Base-by-base conservation (phyloP, 2,888 invertebrate genomes). In the Drosophila algonquin region DNA sequence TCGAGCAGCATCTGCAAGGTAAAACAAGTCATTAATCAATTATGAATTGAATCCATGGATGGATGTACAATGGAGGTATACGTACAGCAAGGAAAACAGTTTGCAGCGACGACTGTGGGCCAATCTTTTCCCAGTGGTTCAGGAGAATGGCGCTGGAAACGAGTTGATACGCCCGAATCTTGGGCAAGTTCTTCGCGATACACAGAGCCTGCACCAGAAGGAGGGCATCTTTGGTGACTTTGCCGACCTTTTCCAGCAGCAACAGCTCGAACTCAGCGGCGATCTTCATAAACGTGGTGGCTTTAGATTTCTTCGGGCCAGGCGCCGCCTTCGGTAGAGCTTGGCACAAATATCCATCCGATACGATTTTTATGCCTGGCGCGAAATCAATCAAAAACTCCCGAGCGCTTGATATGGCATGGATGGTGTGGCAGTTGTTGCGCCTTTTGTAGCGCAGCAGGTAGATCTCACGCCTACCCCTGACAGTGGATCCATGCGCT, bases 381-480 rank as follows among this genome's bases (percentile, higher is more conserved):
- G 87, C 81, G 55, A 90, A 82, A 67, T 89, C 84, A n/a, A 90
- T 80, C 12, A 50, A 51, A 24, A 88, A 76, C 1, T 35, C 5
- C 2, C 75, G 75, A 1, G 6, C n/a, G 0, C 12, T 2, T 0
- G 77, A 71, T n/a, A 30, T 18, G 0, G 89, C 86, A 2, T 40
- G 50, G 4, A 89, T 68, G 0, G 86, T 89, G 56, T 85, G 3
- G 16, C 4, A 90, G 46, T n/a, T 3, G n/a, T 40, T 40, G 14
- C 40, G 40, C 14, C 40, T 40, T 2, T 40, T 40, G 40, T 40
- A 40, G 40, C 40, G 14, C 40, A 40, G 40, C 40, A 40, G 6
- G 30, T 81, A 89, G 1, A 7, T 16, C 0, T 58, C 52, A 5
- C 18, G 4, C 1, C 24, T 30, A 1, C 24, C 0, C 3, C 24